phyloP scores from a whole-genome alignment of 2,113 vertebrate species.

The Symphodus melops region DNA sequence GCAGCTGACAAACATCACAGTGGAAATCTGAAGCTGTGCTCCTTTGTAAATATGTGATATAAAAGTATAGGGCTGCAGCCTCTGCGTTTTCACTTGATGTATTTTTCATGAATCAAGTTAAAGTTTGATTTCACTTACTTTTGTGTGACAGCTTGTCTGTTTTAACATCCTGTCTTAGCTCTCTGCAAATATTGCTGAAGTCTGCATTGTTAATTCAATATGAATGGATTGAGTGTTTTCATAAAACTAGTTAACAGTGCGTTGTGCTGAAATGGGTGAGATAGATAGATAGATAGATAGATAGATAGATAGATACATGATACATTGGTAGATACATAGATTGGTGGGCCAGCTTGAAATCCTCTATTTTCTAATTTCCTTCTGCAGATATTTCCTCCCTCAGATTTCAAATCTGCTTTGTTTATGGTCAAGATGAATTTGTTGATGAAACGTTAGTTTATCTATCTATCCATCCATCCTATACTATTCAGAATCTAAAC shows the following conservation, averaged over 20 bases:
- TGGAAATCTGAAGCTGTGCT: conserved; percentile 4
- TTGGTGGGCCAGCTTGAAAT: no score
- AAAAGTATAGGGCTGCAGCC: background rate
- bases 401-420: conserved; percentile 1
- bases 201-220: conserved; percentile 30
- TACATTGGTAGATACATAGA: no score
- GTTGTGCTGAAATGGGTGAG: background rate
- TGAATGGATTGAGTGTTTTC: conserved; percentile 1
- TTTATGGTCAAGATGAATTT: conserved; percentile 7
- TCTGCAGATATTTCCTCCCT: conserved; percentile 10
- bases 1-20: conserved; percentile 34
- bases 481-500: no score
- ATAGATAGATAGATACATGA: no score
- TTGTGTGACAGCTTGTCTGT: conserved; percentile 32
- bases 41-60: background rate
- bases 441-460: conserved; percentile 8
- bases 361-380: no score
- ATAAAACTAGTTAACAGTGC: background rate
- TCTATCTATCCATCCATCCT: no score
- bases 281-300: no score
- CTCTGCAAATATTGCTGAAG: background rate
- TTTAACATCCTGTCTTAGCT: conserved; percentile 16
- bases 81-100: conserved; percentile 29
- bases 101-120: conserved; percentile 35
- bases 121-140: conserved; percentile 39